Base-by-base conservation (phyloP, 2,797 vertebrate species). In the Melanogrammus aeglefinus region DNA sequence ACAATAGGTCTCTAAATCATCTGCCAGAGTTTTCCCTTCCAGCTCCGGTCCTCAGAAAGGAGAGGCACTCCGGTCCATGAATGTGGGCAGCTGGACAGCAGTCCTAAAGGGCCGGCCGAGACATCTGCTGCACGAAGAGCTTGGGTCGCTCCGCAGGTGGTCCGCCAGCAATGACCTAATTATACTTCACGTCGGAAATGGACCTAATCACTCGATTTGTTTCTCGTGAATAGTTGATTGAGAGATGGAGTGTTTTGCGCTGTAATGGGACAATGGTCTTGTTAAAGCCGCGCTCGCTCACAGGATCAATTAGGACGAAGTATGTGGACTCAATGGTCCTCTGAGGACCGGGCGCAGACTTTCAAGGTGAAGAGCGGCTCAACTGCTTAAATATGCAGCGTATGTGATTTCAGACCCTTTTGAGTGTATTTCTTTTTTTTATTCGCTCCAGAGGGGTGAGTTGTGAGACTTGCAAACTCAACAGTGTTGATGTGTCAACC, bases 51-150 rank as follows among this genome's bases (percentile, higher is more conserved):
- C 73, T 74, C 80, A 81, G 78, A 75, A 86, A 7, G 12, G 77
- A 13, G 44, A 16, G 12, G 44, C 44, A 47, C 12, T 47, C 2
- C 44, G 44, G 44, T 16, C 44, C 85, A 69, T 77, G 71, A 76
- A 76, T 81, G 72, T 39, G 80, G 80, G 88, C 91, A 92, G 85
- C 89, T 91, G 91, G 85, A 85, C 82, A 10, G 7, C 81, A n/a
- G 76, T 85, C 79, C 84, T 84, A 4, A 4, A 89, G 85, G 41
- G n/a, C 76, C 66, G 69, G 71, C 81, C 78, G 70, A 72, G 87
- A 86, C 89, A 91, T 89, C 89, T 90, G 90, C 82, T 79, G 4
- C 51, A 38, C 63, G 76, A 81, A 81, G 78, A 78, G 72, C 75
- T 24, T 75, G 80, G 84, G 86, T 80, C 78, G 81, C 82, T 57